A percentile compares a stretch with the other conserved stretches of the same genome.
Conservation (phyloP, 2,888 invertebrate genomes). For the Troides aeacus region DNA sequence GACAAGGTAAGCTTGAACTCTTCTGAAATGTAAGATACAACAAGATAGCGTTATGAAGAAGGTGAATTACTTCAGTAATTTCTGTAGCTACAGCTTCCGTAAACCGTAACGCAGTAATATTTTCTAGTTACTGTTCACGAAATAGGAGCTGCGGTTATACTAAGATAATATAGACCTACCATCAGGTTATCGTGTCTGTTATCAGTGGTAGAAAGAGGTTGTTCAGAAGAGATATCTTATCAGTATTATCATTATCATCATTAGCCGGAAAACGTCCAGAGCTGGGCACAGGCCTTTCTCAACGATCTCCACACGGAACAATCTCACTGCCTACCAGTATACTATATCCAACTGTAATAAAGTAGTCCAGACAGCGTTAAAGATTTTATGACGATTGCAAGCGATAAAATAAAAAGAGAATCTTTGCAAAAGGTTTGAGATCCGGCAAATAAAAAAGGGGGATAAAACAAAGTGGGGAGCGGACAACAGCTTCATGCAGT, state of each 20-base stretch:
- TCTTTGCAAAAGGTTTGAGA: constrained; percentile 12
- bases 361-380: background rate
- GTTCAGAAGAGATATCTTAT: background rate
- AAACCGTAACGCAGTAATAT: no score
- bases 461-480: constrained; percentile 11
- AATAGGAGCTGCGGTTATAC: no score
- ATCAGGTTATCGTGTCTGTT: no score
- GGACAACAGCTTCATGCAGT: constrained; percentile 29
- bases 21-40: no score
- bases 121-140: no score
- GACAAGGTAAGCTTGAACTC: no score
- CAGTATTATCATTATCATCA: background rate
- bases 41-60: no score
- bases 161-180: no score
- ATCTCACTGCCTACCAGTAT: background rate
- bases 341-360: background rate
- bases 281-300: background rate
- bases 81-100: no score
- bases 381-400: constrained; percentile 12
- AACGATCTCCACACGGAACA: background rate
- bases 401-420: constrained; percentile 13
- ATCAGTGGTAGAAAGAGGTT: no score
- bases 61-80: no score
- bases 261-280: background rate
- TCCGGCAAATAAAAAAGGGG: constrained; percentile 5